Evolutionary conservation across 2,113 vertebrate genomes (phyloP).

Genomic region (Chloropsis hardwickii): DNA sequence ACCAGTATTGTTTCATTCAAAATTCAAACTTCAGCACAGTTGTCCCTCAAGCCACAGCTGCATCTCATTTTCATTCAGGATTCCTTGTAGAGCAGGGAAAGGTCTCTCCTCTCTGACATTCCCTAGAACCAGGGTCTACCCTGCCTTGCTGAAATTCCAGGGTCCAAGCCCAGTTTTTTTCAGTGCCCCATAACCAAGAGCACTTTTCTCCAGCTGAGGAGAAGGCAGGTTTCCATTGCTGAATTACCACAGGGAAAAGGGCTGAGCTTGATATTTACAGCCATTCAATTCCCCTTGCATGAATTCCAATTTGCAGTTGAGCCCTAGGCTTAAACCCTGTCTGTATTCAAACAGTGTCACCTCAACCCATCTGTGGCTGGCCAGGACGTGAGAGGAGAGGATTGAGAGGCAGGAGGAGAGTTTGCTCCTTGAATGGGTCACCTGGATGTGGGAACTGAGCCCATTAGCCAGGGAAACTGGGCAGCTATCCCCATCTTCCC

Average conservation of each 20-base stretch:
- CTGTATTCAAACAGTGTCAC: not conserved
- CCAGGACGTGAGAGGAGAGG: not conserved
- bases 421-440: not conserved
- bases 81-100: not conserved
- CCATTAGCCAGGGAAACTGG: not conserved
- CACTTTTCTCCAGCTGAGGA: not conserved
- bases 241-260: not conserved
- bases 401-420: not conserved
- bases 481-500: not conserved
- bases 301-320: not conserved
- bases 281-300: not conserved
- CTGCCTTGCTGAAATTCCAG: not conserved
- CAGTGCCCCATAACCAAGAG: not conserved
- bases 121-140: not conserved
- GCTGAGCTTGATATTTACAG: not conserved
- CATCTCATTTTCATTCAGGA: not conserved
- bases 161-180: not conserved
- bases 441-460: not conserved
- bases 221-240: not conserved
- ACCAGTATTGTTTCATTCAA: not conserved
- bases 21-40: not conserved
- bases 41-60: not conserved
- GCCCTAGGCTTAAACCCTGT: not conserved
- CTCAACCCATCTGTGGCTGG: not conserved
- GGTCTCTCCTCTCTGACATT: not conserved